These are phyloP conservation scores for Eubasilissa splendida DNA, from an alignment of 2,888 invertebrate genomes.

Conservation along the genomic window DNA sequence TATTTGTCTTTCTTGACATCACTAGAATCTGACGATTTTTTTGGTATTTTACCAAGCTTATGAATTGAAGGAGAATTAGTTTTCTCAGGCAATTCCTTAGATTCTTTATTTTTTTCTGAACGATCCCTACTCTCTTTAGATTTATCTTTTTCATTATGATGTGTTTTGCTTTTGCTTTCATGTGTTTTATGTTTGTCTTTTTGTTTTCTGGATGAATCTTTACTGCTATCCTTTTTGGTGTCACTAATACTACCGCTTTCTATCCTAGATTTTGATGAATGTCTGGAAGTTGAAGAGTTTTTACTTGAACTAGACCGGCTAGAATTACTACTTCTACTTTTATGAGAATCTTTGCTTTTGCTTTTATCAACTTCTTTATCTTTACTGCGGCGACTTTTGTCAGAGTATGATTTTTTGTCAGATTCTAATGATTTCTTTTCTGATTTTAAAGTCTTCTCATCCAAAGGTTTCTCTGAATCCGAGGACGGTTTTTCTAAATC, in stretches of 20 bases:
- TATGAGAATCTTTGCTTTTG: constrained; percentile 66
- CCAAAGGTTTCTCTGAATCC: constrained; percentile 59
- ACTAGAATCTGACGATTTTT: constrained; percentile 70
- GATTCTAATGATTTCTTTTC: constrained; percentile 62
- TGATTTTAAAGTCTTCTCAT: constrained; percentile 50
- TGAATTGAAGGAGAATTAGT: constrained; percentile 78
- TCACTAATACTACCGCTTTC: constrained; percentile 44
- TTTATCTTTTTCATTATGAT: constrained; percentile 58
- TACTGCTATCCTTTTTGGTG: constrained; percentile 50
- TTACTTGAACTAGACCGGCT: constrained; percentile 61
- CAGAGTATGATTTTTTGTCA: constrained; percentile 62
- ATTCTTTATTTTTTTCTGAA: constrained; percentile 74
- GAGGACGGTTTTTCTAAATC: constrained; percentile 56
- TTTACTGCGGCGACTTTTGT: constrained; percentile 63
- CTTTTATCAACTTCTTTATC: constrained; percentile 61
- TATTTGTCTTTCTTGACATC: constrained; percentile 77
- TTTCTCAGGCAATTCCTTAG: constrained; percentile 80
- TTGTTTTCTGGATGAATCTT: constrained; percentile 64
- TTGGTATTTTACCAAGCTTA: constrained; percentile 86
- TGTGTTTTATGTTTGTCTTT: constrained; percentile 42
- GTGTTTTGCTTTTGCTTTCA: constrained; percentile 60
- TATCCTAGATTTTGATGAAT: constrained; percentile 51
- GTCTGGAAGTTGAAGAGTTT: constrained; percentile 49
- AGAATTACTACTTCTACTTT: constrained; percentile 65
- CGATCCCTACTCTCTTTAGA: constrained; percentile 61